Conservation (phyloP, 2,113 vertebrate species). For the Pagrus major region DNA sequence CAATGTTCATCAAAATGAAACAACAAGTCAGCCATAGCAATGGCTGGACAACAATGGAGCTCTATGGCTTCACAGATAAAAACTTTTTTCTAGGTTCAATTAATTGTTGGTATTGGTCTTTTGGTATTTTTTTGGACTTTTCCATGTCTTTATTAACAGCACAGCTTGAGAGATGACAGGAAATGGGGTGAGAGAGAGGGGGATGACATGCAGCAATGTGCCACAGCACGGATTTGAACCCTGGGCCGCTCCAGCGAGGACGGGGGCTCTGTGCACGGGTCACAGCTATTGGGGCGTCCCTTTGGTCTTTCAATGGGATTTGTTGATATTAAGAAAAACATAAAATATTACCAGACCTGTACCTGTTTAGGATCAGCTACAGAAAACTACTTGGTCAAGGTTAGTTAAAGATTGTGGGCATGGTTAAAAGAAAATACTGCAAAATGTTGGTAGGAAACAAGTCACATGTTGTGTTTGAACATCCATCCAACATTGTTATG, state of each 20-base stretch:
- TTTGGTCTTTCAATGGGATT: too few relatives aligned
- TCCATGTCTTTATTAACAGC: too few relatives aligned
- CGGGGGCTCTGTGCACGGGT: too few relatives aligned
- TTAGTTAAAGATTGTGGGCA: not conserved
- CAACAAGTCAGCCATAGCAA: not conserved
- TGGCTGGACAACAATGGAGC: not conserved
- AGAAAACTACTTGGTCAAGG: not conserved
- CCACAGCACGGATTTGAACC: too few relatives aligned
- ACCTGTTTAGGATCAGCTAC: not conserved
- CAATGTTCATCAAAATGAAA: constrained; percentile 5
- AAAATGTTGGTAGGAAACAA: not conserved
- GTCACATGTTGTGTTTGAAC: not conserved
- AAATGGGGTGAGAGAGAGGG: too few relatives aligned
- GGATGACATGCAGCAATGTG: too few relatives aligned
- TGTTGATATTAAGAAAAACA: not conserved
- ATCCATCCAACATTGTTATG: not conserved
- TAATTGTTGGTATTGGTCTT: not conserved
- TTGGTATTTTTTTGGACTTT: not conserved
- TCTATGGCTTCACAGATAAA: not conserved
- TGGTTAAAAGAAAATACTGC: not conserved
- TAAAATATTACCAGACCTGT: not conserved
- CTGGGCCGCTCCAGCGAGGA: too few relatives aligned
- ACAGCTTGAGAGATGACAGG: too few relatives aligned
- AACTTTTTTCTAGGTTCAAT: not conserved
- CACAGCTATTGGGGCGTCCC: too few relatives aligned